Evolutionary conservation across 2,888 invertebrate species (phyloP), one percentile per base, ranked within the genome.

Genomic region (Ophion ellenae): DNA sequence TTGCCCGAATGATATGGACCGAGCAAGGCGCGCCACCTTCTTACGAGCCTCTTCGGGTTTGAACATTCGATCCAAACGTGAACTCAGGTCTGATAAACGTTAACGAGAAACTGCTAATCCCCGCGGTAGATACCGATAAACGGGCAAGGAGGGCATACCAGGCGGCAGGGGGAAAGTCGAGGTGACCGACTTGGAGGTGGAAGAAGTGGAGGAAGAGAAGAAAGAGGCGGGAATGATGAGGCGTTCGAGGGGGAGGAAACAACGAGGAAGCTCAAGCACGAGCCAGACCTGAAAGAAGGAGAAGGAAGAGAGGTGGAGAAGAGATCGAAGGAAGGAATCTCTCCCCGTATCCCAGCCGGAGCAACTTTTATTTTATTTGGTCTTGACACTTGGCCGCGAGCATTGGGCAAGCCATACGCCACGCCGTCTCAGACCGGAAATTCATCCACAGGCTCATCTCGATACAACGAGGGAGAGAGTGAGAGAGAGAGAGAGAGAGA

Each of bases 301-400:
- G 73, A 47, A 53, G 81, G 69, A 61, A 63, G 76, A 71, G 61
- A 74, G 84, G 57, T 40, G 66, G 69, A 78, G 73, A 47, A 66
- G 45, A 75, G 75, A 79, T 53, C 66, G 67, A 85, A 63, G 70
- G 69, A 82, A 64, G 79, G 79, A 78, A 82, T 40, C 63, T 77
- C 73, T 82, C 69, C 57, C 61, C 64, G 53, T 69, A 45, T 59
- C 32, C 45, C 45, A 59, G 80, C 70, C 69, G 67, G 47, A 66
- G 47, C 90, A 89, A 90, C 90, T 93, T 92, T 92, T 93, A 91
- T 93, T 92, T 93, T 93, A 92, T 92, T 93, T 91, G 91, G 80
- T 79, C 89, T 91, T 90, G 92, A 92, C 91, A 91, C 91, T 91
- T 91, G 88, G 92, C 88, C 90, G 92, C 83, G 92, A 90, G 90